Evolutionary conservation across 2,797 vertebrate genomes (phyloP), one percentile per base, ranked within the genome.

Genomic region (Borostomias antarcticus): DNA sequence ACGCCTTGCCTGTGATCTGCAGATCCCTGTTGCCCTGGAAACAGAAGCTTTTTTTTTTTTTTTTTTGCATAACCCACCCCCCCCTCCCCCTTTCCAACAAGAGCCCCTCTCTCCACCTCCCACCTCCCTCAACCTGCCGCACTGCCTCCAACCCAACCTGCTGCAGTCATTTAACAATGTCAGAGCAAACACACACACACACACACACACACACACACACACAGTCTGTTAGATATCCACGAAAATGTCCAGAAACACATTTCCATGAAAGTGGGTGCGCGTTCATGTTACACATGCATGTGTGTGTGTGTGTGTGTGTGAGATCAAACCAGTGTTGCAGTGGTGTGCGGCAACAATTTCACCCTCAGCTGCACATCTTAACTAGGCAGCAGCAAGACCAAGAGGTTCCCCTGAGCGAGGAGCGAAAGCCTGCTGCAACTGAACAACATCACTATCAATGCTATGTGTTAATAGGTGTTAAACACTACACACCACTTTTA

Each of bases 121-220:
- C 54, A 57, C 70, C 54, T 35, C 40, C 47, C 58, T 56, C 52
- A 65, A 57, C 72, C 58, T 51, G 58, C 72, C 32, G 56, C 71
- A 69, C 72, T 61, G 62, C 56, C 29, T 59, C 47, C 28, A 32
- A 58, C 30, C 25, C 62, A 29, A 43, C 51, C 45, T 75, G 54
- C 74, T 76, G 74, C 74, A 76, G 66, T 76, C 74, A 76, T 76
- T 72, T 66, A 76, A 63, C 70, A 72, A 70, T 72, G 70, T 68
- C 67, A 67, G 47, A 65, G 19, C 33, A 21, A 11, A 17, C 15
- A 60, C 47, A 58, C 45, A 53, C 58, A 48, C 35, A 35, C 74
- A 58, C 58, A 40, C 62, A 40, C 45, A 32, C 33, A 43, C 47
- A 45, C 56, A 59, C 29, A 28, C 68, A 58, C 60, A 48, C 64